Evolutionary conservation across 2,888 invertebrate genomes (phyloP), one percentile per base, ranked within the genome.

Genomic region (Phymatocera aterrima): DNA sequence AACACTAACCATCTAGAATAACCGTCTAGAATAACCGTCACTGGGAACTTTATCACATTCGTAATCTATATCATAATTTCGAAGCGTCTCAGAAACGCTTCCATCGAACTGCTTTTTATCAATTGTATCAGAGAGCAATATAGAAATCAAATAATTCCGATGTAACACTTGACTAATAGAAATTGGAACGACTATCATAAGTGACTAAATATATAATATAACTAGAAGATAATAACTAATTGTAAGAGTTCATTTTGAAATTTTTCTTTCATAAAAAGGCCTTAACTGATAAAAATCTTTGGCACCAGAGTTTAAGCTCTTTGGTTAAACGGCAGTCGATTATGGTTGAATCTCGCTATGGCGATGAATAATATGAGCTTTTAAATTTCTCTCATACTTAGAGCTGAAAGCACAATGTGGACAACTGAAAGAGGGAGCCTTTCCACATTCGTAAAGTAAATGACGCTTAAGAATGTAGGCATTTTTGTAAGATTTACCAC

Each of bases 401-500:
- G 91, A 89, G 74, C 85, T 88, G 43, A 87, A 84, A 4, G 87
- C 84, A 81, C 91, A 92, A 80, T 87, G 85, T 57, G 89, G 86
- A 80, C 92, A 92, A 78, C 83, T 83, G 78, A 91, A 91, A 43
- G 91, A 89, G 6, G 91, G 90, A 8, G 88, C 89, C 82, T 91
- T 90, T 3, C 91, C 91, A 81, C 92, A 92, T 79, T 92, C 92
- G 80, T 91, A 91, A 0, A 89, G 91, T 87, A 92, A 88, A 82
- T 94, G 94, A 15, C 94, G 91, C 83, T 93, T 93, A 79, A 94
- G 88, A 82, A 94, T 94, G 60, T 94, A 93, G 83, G 93, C 93
- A 80, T 93, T 92, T 84, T 93, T 91, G 88, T 94, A 94, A 82
- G 92, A 93, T 90, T 93, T 93, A 82, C 92, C 92, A 84, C 94